Percentiles rank a stretch among this genome's conserved stretches.
Conservation (phyloP, 1,140 invertebrate genomes). For the Aricia agestis region DNA sequence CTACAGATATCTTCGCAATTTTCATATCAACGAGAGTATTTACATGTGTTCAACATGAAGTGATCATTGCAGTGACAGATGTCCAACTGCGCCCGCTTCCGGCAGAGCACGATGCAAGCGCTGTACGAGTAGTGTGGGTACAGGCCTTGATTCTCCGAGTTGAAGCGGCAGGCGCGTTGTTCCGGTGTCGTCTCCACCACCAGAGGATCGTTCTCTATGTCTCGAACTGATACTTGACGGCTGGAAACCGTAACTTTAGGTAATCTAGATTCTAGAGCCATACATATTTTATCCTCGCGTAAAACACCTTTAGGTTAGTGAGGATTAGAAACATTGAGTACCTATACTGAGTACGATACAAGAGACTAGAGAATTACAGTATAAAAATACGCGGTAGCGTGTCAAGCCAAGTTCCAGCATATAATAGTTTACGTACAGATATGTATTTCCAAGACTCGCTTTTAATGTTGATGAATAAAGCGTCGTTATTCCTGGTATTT, state of each 20-base stretch:
- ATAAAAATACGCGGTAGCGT: too few species aligned
- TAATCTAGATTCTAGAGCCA: background rate
- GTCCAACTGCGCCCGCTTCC: slow-evolving; percentile 77
- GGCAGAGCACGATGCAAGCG: slow-evolving; percentile 80
- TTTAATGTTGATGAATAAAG: slow-evolving; percentile 76
- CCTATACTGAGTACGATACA: too few species aligned
- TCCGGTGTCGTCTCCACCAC: slow-evolving; percentile 73
- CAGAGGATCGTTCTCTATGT: slow-evolving; percentile 79
- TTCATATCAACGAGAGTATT: slow-evolving; percentile 24
- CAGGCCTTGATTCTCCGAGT: slow-evolving; percentile 78
- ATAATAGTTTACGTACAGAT: background rate
- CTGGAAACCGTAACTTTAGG: slow-evolving; percentile 40
- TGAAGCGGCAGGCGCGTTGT: slow-evolving; percentile 79
- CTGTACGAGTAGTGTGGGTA: slow-evolving; percentile 82
- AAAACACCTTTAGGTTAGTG: too few species aligned
- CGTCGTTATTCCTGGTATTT: slow-evolving; percentile 79
- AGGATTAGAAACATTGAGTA: too few species aligned
- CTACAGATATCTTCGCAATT: too few species aligned
- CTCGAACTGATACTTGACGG: slow-evolving; percentile 73
- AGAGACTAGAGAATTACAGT: too few species aligned
- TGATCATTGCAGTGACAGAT: slow-evolving; percentile 81
- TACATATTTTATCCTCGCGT: too few species aligned
- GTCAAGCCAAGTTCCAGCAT: too few species aligned
- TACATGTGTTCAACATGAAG: slow-evolving; percentile 77
- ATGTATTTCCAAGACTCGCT: slow-evolving; percentile 60